Evolutionary conservation across 1,140 invertebrate species (phyloP).

Genomic region (Polyergus mexicanus): DNA sequence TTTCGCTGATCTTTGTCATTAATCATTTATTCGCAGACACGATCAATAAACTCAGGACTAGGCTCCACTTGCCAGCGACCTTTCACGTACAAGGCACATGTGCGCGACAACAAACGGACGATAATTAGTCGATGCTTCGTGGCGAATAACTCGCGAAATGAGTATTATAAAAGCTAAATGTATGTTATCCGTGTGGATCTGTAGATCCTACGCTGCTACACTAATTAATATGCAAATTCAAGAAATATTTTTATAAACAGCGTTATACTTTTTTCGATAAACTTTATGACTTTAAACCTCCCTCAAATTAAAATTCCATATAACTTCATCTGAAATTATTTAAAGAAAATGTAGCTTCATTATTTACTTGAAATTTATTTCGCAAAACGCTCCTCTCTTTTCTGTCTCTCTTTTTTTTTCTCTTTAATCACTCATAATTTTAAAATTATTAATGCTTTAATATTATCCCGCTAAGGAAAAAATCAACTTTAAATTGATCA

Average conservation of each 20-base stretch:
- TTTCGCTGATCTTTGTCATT: conserved; percentile 1
- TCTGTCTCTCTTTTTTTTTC: neutral
- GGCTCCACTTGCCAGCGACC: conserved; percentile 34
- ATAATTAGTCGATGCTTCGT: conserved; percentile 53
- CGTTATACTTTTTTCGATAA: neutral
- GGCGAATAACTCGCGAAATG: conserved; percentile 5
- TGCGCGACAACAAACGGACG: conserved; percentile 46
- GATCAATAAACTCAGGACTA: conserved; percentile 16
- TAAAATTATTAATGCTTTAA: neutral
- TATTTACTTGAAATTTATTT: neutral
- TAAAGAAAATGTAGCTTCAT: neutral
- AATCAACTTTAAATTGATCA: neutral
- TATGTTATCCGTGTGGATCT: conserved; percentile 13
- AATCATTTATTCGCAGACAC: conserved; percentile 32
- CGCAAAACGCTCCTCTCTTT: neutral
- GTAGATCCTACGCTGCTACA: neutral
- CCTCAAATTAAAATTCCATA: neutral
- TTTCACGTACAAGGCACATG: conserved; percentile 29
- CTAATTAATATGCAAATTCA: neutral
- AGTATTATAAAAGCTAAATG: conserved; percentile 24
- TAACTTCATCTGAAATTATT: neutral
- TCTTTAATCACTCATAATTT: neutral
- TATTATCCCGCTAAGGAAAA: neutral
- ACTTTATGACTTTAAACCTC: no score
- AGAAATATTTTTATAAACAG: neutral